These are phyloP conservation scores for Dryomyza anilis DNA, from an alignment of 2,888 invertebrate genomes.

Conservation along the genomic window DNA sequence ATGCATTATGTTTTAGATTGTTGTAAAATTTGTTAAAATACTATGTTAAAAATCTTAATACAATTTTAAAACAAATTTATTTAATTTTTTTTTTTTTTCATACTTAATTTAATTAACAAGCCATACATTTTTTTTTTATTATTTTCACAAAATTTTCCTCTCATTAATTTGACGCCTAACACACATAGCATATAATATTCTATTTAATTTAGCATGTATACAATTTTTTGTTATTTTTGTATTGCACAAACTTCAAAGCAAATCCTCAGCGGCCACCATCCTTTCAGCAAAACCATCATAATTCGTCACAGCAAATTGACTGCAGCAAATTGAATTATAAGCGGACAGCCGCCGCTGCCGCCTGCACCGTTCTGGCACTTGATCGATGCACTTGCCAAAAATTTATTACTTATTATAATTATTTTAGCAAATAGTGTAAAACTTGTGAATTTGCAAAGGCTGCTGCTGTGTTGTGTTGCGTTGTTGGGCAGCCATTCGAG, in stretches of 20 bases:
- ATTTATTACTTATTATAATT: not conserved
- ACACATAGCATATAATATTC: not conserved
- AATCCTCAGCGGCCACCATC: not conserved
- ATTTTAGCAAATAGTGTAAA: not conserved
- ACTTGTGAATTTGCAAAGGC: not conserved
- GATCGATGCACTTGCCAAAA: not conserved
- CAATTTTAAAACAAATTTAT: not conserved
- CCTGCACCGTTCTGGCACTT: not conserved
- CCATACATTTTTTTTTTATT: not conserved
- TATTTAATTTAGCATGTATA: not conserved
- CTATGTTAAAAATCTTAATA: not conserved
- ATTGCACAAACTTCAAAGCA: conserved; percentile 1
- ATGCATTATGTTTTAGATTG: not conserved
- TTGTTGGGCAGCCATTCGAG: not conserved
- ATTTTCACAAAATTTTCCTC: not conserved
- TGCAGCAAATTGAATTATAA: conserved; percentile 17
- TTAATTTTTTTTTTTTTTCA: not conserved
- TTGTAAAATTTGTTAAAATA: not conserved
- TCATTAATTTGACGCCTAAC: not conserved
- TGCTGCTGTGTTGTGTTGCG: not conserved
- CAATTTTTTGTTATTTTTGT: too few species aligned
- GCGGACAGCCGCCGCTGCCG: not conserved
- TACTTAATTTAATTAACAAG: conserved; percentile 1
- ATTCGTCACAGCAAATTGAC: conserved; percentile 18
- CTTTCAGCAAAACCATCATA: not conserved